Evolutionary conservation across 35 echinoderm and acorn worm genomes (phyloP).

Genomic region (Apostichopus parvimensis): DNA sequence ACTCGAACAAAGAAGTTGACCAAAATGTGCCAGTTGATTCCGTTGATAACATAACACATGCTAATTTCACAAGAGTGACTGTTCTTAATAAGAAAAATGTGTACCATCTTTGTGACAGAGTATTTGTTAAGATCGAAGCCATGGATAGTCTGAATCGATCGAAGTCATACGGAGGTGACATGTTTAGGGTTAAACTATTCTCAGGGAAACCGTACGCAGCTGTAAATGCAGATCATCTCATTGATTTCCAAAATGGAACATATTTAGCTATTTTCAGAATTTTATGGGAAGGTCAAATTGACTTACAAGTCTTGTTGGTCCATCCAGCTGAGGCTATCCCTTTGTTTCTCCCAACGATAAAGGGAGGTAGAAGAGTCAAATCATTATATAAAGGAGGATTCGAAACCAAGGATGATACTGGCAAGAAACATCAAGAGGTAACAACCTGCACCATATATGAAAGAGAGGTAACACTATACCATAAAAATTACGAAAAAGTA

Average conservation of each 20-base stretch:
- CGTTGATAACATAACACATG: conserved; percentile 5
- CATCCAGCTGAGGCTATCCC: conserved; percentile 18
- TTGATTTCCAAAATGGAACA: not conserved
- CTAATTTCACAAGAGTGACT: not conserved
- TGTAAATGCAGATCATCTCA: not conserved
- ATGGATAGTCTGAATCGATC: not conserved
- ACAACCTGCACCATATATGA: not conserved
- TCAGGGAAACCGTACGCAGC: not conserved
- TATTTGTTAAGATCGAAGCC: not conserved
- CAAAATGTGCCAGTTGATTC: not conserved
- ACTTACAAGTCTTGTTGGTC: not conserved
- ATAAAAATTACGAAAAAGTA: too few species aligned
- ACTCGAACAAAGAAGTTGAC: not conserved
- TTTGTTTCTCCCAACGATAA: not conserved
- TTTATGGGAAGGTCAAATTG: conserved; percentile 26
- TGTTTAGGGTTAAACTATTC: conserved; percentile 27
- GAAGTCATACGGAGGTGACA: not conserved
- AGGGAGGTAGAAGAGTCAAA: not conserved
- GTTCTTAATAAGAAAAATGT: not conserved
- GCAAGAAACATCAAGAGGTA: not conserved
- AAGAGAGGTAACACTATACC: not conserved
- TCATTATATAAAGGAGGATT: not conserved
- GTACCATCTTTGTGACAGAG: not conserved
- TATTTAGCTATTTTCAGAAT: conserved; percentile 10
- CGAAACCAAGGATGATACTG: not conserved